phyloP scores from a whole-genome alignment of 2,113 vertebrate species.

The Neofelis nebulosa region DNA sequence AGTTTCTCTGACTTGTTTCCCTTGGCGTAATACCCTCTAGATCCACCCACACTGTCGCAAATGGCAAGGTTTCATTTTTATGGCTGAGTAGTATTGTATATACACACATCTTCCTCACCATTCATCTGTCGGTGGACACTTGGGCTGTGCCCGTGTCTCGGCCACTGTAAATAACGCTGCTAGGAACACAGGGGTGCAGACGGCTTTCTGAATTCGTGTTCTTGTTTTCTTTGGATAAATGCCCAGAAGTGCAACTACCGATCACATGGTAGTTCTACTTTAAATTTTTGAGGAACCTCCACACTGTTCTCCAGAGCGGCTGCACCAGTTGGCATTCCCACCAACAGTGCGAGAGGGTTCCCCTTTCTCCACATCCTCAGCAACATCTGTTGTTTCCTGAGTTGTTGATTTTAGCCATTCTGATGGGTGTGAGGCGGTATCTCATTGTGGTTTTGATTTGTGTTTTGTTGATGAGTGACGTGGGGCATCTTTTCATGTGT shows the following conservation, averaged over 20 bases:
- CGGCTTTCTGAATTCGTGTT: background rate
- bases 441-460: accelerated
- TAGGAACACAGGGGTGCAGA: background rate
- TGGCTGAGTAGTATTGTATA: accelerated
- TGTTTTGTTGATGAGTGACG: accelerated
- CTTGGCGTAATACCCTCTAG: background rate
- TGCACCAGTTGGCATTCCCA: background rate
- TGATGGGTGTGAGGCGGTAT: background rate
- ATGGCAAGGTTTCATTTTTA: background rate
- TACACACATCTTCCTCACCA: background rate
- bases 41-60: background rate
- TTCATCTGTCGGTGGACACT: accelerated
- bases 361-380: background rate
- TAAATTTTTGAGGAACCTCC: background rate
- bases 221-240: background rate
- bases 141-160: background rate
- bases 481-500: background rate
- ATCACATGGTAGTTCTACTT: background rate
- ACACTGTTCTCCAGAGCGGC: background rate
- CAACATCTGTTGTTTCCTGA: background rate
- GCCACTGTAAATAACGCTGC: background rate
- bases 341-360: background rate
- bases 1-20: background rate
- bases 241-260: background rate
- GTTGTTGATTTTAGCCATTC: background rate